These are phyloP conservation scores for Siderastrea radians DNA, from an alignment of 92 coral and sea anemone species.

Conservation along the genomic window DNA sequence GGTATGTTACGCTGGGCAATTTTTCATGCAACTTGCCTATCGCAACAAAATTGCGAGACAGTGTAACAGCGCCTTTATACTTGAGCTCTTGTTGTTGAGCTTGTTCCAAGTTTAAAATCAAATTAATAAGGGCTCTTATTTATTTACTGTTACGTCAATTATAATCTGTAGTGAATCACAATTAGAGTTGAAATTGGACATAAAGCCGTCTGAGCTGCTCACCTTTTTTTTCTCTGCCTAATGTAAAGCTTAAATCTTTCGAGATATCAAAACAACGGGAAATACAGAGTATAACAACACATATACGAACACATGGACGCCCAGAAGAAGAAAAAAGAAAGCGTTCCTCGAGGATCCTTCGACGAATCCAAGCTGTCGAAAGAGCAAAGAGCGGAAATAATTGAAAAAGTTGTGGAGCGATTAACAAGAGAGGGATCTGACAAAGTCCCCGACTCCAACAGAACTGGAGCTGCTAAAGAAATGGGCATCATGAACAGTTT, in stretches of 20 bases:
- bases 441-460: conserved; percentile 49
- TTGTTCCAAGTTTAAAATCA: too few relatives aligned
- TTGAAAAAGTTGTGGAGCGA: conserved; percentile 44
- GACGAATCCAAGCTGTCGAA: conserved; percentile 24
- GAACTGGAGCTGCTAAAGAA: conserved; percentile 59
- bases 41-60: too few relatives aligned
- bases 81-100: too few relatives aligned
- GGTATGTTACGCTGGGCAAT: too few relatives aligned
- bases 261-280: too few relatives aligned
- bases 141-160: not conserved
- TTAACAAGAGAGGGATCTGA: conserved; percentile 6
- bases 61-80: too few relatives aligned
- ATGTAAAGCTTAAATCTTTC: too few relatives aligned
- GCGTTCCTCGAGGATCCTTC: not conserved
- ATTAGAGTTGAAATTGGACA: too few relatives aligned
- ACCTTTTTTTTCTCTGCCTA: too few relatives aligned
- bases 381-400: conserved; percentile 17
- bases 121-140: too few relatives aligned
- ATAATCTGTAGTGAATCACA: not conserved
- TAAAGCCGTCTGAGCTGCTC: too few relatives aligned
- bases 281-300: not conserved
- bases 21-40: too few relatives aligned
- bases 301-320: not conserved
- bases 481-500: conserved; percentile 68
- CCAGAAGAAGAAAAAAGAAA: not conserved